Percentiles rank a stretch among this genome's conserved stretches.
These are phyloP conservation scores for Calameuta pallipes DNA, from an alignment of 2,888 invertebrate species.

Conservation along the genomic window DNA sequence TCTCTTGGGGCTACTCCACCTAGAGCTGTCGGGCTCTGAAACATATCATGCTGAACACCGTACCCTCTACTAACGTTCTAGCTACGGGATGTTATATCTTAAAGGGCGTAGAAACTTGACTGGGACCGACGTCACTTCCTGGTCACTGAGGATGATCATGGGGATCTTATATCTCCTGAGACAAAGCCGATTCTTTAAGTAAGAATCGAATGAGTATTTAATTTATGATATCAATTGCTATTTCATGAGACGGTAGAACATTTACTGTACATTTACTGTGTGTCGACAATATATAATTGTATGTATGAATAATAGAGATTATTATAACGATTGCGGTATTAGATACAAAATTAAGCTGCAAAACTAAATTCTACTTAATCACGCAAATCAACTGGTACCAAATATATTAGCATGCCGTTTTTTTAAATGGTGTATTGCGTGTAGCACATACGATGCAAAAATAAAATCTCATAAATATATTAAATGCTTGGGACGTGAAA, in stretches of 20 bases:
- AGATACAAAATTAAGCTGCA: conserved; percentile 15
- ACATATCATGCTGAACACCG: conserved; percentile 64
- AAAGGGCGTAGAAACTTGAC: neutral
- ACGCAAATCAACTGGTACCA: conserved; percentile 1
- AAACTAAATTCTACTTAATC: conserved; percentile 18
- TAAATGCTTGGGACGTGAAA: neutral
- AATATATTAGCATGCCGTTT: neutral
- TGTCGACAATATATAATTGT: neutral
- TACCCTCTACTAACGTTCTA: conserved; percentile 43
- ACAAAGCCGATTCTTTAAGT: neutral
- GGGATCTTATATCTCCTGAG: neutral
- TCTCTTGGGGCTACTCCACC: conserved; percentile 62
- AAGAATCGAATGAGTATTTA: neutral
- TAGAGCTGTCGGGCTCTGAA: conserved; percentile 71
- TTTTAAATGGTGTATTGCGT: neutral
- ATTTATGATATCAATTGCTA: neutral
- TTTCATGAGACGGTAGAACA: neutral
- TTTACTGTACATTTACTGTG: neutral
- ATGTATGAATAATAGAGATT: neutral
- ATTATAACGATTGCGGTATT: neutral
- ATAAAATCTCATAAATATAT: neutral
- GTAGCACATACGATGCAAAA: neutral
- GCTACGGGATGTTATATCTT: neutral
- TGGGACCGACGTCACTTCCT: neutral
- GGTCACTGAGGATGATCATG: neutral